Percentiles rank a stretch among this genome's conserved stretches.
phyloP scores from a whole-genome alignment of 2,888 invertebrate species.

The Eupithecia subfuscata region DNA sequence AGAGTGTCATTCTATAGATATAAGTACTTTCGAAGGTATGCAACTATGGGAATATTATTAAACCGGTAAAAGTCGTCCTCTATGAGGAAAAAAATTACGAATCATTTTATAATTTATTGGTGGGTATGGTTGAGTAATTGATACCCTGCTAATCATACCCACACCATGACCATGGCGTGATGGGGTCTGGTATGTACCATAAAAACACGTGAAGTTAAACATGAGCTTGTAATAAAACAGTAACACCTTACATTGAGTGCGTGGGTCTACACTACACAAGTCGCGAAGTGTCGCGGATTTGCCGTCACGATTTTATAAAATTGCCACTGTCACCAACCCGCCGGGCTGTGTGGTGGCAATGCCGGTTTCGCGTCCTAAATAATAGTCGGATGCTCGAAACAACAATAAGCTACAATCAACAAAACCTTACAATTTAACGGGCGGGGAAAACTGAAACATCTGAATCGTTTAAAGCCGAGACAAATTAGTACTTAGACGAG shows the following conservation, averaged over 20 bases:
- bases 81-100: too few species aligned
- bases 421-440: neutral
- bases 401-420: neutral
- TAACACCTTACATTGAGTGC: neutral
- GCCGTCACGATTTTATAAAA: neutral
- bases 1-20: too few species aligned
- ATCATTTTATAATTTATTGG: too few species aligned
- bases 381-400: neutral
- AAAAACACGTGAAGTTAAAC: neutral
- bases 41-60: too few species aligned
- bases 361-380: neutral
- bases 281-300: neutral
- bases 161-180: neutral
- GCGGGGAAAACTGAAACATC: constrained; percentile 50
- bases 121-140: too few species aligned
- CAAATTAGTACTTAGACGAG: constrained; percentile 79
- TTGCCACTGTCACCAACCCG: neutral
- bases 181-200: neutral
- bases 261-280: neutral
- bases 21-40: too few species aligned
- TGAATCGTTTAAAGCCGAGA: constrained; percentile 69
- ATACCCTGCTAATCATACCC: too few species aligned
- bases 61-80: too few species aligned
- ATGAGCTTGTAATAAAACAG: neutral
- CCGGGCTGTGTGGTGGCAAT: neutral